phyloP scores from a whole-genome alignment of 2,888 invertebrate species.

The Rhabditoides inermis region DNA sequence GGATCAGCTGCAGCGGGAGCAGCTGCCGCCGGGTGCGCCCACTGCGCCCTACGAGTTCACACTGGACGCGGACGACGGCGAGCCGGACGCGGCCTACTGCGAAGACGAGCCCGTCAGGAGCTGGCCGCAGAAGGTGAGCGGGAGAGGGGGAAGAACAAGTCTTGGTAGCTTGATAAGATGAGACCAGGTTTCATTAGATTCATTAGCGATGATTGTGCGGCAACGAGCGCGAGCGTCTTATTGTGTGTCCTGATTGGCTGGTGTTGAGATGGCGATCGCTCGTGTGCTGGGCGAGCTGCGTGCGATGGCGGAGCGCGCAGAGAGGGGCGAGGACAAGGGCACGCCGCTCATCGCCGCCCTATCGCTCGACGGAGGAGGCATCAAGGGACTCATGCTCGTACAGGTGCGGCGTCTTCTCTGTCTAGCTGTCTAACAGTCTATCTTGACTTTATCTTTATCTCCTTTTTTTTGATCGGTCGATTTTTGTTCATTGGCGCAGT shows the following conservation, averaged over 20 bases:
- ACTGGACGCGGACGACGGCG: constrained; percentile 23
- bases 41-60: constrained; percentile 25
- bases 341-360: constrained; percentile 55
- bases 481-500: too few species aligned
- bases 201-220: too few species aligned
- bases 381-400: constrained; percentile 62
- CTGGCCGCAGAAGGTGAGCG: constrained; percentile 18
- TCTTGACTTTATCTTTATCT: not conserved
- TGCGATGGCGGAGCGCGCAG: constrained; percentile 22
- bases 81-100: constrained; percentile 21
- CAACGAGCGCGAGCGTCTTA: too few species aligned
- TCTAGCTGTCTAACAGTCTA: not conserved
- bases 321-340: constrained; percentile 18
- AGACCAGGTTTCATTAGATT: too few species aligned
- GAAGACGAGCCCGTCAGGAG: constrained; percentile 16
- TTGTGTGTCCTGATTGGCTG: too few species aligned
- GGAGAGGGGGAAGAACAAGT: too few species aligned
- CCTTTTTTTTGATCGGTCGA: not conserved
- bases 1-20: too few species aligned
- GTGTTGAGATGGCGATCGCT: constrained; percentile 15
- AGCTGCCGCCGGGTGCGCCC: constrained; percentile 16
- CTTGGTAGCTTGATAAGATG: too few species aligned
- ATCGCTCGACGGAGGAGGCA: constrained; percentile 93
- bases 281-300: constrained; percentile 21
- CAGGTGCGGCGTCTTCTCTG: constrained; percentile 25